A percentile compares a stretch with the other conserved stretches of the same genome.
phyloP scores from a whole-genome alignment of 1,140 invertebrate species.

The Apis dorsata region DNA sequence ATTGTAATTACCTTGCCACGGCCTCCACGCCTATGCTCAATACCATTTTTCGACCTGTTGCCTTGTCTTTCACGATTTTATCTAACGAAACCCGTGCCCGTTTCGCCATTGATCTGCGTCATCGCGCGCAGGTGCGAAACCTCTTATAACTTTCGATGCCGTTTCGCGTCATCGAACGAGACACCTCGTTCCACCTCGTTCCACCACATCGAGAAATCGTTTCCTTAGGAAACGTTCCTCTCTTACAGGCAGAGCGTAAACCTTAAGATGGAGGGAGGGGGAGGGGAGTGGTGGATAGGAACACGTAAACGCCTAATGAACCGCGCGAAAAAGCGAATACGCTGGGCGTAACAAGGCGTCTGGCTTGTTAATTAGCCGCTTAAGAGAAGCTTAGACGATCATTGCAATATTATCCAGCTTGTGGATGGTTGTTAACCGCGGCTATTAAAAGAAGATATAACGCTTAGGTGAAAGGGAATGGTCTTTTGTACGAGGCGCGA shows the following conservation, averaged over 20 bases:
- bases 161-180: slow-evolving; percentile 20
- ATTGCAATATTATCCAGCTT: slow-evolving; percentile 11
- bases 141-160: slow-evolving; percentile 10
- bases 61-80: slow-evolving; percentile 17
- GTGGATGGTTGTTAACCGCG: not conserved
- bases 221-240: not conserved
- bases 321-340: slow-evolving; percentile 29
- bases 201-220: too few relatives aligned
- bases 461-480: slow-evolving; percentile 27
- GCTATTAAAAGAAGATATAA: slow-evolving; percentile 28
- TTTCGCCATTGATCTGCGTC: slow-evolving; percentile 27
- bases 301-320: slow-evolving; percentile 33
- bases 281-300: not conserved
- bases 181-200: not conserved
- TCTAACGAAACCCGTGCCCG: slow-evolving; percentile 28
- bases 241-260: too few relatives aligned
- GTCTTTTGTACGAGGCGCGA: slow-evolving; percentile 18
- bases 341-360: slow-evolving; percentile 13
- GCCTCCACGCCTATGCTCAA: slow-evolving; percentile 12
- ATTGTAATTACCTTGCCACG: slow-evolving; percentile 55
- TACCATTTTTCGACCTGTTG: slow-evolving; percentile 27
- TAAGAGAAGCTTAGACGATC: slow-evolving; percentile 21
- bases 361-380: slow-evolving; percentile 36
- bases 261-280: not conserved
- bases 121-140: slow-evolving; percentile 35